Percentiles rank a stretch among this genome's conserved stretches.
phyloP scores from a whole-genome alignment of 2,113 vertebrate species.

The Psettodes erumei region DNA sequence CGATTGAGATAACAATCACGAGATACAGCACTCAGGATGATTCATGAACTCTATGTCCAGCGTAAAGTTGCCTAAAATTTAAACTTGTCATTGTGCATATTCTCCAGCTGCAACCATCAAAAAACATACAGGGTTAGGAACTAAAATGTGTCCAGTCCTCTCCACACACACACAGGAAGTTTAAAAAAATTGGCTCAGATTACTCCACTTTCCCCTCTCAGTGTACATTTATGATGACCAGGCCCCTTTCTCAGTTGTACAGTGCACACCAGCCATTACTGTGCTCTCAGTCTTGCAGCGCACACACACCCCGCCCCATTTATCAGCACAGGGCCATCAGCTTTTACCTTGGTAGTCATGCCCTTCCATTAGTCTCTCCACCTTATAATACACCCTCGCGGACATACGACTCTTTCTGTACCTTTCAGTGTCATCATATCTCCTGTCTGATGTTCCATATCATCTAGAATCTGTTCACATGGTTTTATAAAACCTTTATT shows the following conservation, averaged over 20 bases:
- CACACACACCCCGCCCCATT: not conserved
- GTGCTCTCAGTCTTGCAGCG: slow-evolving; percentile 47
- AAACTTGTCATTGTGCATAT: not conserved
- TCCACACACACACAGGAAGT: slow-evolving; percentile 19
- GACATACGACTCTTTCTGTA: slow-evolving; percentile 26
- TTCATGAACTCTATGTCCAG: too few species aligned
- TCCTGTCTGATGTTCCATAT: slow-evolving; percentile 20
- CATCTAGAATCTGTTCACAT: slow-evolving; percentile 1
- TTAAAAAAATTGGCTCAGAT: slow-evolving; percentile 19
- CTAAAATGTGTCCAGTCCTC: not conserved
- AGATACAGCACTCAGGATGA: too few species aligned
- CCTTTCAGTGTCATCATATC: slow-evolving; percentile 31
- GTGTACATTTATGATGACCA: slow-evolving; percentile 10
- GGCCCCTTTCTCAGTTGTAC: slow-evolving; percentile 10
- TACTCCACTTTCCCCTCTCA: slow-evolving; percentile 6
- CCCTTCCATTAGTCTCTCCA: slow-evolving; percentile 66
- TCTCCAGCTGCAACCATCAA: not conserved
- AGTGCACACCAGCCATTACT: slow-evolving; percentile 42
- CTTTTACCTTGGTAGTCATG: slow-evolving; percentile 60
- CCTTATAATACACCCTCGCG: slow-evolving; percentile 28
- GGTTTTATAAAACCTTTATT: slow-evolving; percentile 12
- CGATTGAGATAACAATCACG: not conserved
- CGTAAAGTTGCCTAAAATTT: not conserved
- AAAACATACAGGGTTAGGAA: not conserved
- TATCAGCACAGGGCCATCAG: slow-evolving; percentile 46